Percentiles rank a stretch among this genome's conserved stretches.
Conservation (phyloP, 2,888 invertebrate species). For the Hedychridium roseum region DNA sequence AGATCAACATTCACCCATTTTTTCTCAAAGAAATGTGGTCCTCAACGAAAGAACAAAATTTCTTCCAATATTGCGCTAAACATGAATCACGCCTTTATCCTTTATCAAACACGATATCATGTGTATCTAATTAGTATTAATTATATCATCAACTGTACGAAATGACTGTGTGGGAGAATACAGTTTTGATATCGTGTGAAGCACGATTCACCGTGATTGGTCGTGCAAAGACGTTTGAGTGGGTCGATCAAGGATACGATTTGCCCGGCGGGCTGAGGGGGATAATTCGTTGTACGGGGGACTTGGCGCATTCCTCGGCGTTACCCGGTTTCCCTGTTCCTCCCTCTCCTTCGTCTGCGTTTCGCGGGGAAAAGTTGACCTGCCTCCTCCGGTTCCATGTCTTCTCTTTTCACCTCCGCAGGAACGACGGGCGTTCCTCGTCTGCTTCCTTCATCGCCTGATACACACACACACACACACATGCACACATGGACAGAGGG, state of each 20-base stretch:
- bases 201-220: constrained; percentile 6
- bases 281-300: constrained; percentile 24
- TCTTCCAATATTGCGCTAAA: no score
- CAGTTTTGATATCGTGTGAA: no score
- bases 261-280: constrained; percentile 11
- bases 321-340: constrained; percentile 15
- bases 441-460: constrained; percentile 7
- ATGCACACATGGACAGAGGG: constrained; percentile 3
- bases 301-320: constrained; percentile 21
- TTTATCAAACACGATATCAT: no score
- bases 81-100: no score
- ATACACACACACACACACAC: constrained; percentile 13
- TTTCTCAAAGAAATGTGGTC: no score
- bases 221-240: constrained; percentile 7
- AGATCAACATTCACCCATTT: no score
- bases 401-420: constrained; percentile 14
- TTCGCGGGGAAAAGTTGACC: constrained; percentile 2
- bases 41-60: no score
- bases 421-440: no score
- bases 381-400: constrained; percentile 10
- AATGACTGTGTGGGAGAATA: no score
- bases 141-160: no score
- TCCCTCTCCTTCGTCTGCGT: constrained; percentile 14
- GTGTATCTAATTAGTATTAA: no score
- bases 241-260: constrained; percentile 14